Conservation (phyloP, 2,113 vertebrate species). For the Eleginops maclovinus region DNA sequence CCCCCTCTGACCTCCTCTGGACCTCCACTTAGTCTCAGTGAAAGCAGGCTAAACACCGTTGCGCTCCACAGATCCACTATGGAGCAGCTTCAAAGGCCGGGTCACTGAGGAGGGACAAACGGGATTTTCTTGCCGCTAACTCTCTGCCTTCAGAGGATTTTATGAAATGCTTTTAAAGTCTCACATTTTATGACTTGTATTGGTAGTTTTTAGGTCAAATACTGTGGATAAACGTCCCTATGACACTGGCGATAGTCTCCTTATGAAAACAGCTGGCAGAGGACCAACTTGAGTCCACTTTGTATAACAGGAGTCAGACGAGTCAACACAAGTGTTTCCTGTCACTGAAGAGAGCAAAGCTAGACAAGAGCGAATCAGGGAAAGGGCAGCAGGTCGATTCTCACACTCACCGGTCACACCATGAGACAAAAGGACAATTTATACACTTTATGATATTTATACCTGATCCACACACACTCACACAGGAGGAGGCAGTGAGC, state of each 20-base stretch:
- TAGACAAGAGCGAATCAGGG: slow-evolving; percentile 43
- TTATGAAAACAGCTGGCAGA: background rate
- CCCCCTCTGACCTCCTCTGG: slow-evolving; percentile 35
- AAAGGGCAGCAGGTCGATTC: slow-evolving; percentile 56
- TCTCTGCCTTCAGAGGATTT: background rate
- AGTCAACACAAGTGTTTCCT: slow-evolving; percentile 35
- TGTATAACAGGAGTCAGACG: background rate
- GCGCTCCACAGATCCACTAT: background rate
- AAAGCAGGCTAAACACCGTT: slow-evolving; percentile 7
- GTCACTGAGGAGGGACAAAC: background rate
- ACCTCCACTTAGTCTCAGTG: slow-evolving; percentile 31
- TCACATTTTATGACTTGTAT: background rate
- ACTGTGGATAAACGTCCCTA: background rate
- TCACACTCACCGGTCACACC: slow-evolving; percentile 44
- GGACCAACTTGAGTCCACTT: background rate
- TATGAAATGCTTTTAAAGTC: too few species aligned
- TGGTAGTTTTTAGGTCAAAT: background rate
- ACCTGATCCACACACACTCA: too few species aligned
- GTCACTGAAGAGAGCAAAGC: slow-evolving; percentile 29
- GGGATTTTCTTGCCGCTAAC: background rate
- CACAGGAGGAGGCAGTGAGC: background rate
- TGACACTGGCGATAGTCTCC: background rate
- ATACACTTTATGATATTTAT: background rate
- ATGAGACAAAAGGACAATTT: background rate
- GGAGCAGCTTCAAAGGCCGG: background rate